Evolutionary conservation across 2,888 invertebrate species (phyloP).

Genomic region (Drosophila mayaguana): DNA sequence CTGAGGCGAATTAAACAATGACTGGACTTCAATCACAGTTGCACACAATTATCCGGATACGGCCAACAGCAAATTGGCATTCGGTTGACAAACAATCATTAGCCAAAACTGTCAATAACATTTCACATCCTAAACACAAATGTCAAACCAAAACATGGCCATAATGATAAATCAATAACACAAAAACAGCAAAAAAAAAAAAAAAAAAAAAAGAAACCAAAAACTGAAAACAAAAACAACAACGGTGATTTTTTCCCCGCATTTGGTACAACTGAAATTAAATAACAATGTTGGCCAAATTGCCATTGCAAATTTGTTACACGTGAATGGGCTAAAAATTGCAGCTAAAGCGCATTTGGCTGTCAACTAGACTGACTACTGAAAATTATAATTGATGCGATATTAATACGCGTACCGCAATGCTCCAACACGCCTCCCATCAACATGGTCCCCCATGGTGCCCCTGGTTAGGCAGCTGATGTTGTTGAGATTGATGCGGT

Average conservation of each 20-base stretch:
- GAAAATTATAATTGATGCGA: constrained; percentile 80
- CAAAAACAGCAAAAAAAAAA: constrained; percentile 19
- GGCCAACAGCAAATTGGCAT: constrained; percentile 6
- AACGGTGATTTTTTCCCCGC: background rate
- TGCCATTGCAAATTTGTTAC: constrained; percentile 49
- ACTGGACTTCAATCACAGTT: constrained; percentile 11
- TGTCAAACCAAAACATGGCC: constrained; percentile 47
- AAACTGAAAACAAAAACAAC: too few species aligned
- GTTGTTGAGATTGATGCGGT: constrained; percentile 71
- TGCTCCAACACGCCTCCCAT: background rate
- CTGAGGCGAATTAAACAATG: constrained; percentile 2
- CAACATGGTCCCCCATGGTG: background rate
- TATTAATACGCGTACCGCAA: constrained; percentile 69
- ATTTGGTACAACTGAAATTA: constrained; percentile 43
- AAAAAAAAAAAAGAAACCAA: constrained; percentile 18
- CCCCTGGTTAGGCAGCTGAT: constrained; percentile 29
- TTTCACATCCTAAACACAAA: constrained; percentile 37
- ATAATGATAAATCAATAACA: constrained; percentile 74
- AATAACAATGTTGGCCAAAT: constrained; percentile 50
- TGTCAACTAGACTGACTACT: constrained; percentile 56
- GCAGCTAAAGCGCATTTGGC: constrained; percentile 70
- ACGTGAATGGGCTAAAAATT: constrained; percentile 36
- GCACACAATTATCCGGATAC: background rate
- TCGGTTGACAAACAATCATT: constrained; percentile 53
- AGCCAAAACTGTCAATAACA: constrained; percentile 60